Percentiles rank a stretch among this genome's conserved stretches.
Evolutionary conservation across 2,113 vertebrate genomes (phyloP).

Genomic region (Bujurquina vittata): DNA sequence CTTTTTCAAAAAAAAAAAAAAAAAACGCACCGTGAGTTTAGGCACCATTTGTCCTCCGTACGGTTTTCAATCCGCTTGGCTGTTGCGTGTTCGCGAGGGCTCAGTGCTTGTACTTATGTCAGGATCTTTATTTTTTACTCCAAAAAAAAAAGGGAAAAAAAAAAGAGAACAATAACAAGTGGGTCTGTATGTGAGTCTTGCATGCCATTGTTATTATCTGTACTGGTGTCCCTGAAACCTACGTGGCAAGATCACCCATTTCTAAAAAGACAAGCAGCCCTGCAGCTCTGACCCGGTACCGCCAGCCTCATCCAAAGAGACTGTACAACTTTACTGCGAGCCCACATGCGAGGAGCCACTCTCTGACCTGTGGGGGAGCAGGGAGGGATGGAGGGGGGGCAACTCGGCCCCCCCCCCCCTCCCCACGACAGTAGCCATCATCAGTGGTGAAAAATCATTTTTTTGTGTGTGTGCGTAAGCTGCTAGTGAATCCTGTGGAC

Average conservation of each 20-base stretch:
- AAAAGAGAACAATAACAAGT: conserved; percentile 51
- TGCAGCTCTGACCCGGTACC: conserved; percentile 55
- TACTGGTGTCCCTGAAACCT: conserved; percentile 65
- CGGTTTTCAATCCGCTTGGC: conserved; percentile 49
- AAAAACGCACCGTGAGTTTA: conserved; percentile 8
- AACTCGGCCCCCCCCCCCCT: not conserved
- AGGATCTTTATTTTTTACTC: conserved; percentile 72
- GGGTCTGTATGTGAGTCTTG: conserved; percentile 78
- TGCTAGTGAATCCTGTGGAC: conserved; percentile 65
- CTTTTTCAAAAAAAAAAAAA: not conserved
- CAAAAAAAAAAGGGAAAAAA: conserved; percentile 19
- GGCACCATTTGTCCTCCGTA: conserved; percentile 45
- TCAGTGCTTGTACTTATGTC: conserved; percentile 67
- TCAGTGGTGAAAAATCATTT: conserved; percentile 14
- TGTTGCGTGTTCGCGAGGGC: conserved; percentile 62
- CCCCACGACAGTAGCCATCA: conserved; percentile 38
- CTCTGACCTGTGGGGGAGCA: conserved; percentile 17
- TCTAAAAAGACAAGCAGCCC: conserved; percentile 57
- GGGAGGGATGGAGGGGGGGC: not conserved
- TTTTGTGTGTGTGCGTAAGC: conserved; percentile 32
- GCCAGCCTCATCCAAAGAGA: conserved; percentile 78
- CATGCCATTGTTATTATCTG: conserved; percentile 79
- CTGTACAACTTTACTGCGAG: conserved; percentile 45
- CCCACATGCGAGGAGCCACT: conserved; percentile 36
- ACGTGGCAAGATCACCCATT: conserved; percentile 59